These are phyloP conservation scores for Calliopsis andreniformis DNA, from an alignment of 1,140 invertebrate species.

Conservation along the genomic window DNA sequence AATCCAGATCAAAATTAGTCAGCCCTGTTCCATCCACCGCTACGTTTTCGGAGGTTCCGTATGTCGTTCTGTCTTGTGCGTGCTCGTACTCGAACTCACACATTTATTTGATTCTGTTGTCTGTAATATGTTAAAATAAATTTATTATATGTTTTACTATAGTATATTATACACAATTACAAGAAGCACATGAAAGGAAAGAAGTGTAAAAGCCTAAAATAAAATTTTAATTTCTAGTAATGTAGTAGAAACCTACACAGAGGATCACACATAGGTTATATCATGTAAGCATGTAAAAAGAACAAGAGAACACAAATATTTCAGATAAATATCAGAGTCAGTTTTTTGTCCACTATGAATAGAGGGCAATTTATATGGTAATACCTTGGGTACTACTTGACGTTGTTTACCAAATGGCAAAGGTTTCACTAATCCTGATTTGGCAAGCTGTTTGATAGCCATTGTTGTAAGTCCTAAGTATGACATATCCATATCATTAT, in stretches of 20 bases:
- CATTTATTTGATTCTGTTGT: constrained; percentile 59
- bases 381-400: constrained; percentile 29
- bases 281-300: constrained; percentile 56
- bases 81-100: too few relatives aligned
- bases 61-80: constrained; percentile 41
- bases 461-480: constrained; percentile 60
- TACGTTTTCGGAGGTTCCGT: constrained; percentile 67
- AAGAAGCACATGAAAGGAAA: not conserved
- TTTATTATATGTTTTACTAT: not conserved
- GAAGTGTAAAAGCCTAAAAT: not conserved
- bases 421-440: constrained; percentile 42
- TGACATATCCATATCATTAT: constrained; percentile 2
- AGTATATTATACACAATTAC: not conserved
- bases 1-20: not conserved
- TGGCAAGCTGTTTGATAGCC: constrained; percentile 47
- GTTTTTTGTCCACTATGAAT: constrained; percentile 19
- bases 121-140: constrained; percentile 52
- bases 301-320: constrained; percentile 41
- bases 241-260: constrained; percentile 55
- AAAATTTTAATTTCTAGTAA: constrained; percentile 10
- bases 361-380: constrained; percentile 5
- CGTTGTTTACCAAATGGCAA: constrained; percentile 33
- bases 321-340: constrained; percentile 40
- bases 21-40: not conserved
- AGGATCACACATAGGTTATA: constrained; percentile 49